A percentile compares a stretch with the other conserved stretches of the same genome.
Conservation (phyloP, 2,113 vertebrate genomes). For the Coptodon rendalli region DNA sequence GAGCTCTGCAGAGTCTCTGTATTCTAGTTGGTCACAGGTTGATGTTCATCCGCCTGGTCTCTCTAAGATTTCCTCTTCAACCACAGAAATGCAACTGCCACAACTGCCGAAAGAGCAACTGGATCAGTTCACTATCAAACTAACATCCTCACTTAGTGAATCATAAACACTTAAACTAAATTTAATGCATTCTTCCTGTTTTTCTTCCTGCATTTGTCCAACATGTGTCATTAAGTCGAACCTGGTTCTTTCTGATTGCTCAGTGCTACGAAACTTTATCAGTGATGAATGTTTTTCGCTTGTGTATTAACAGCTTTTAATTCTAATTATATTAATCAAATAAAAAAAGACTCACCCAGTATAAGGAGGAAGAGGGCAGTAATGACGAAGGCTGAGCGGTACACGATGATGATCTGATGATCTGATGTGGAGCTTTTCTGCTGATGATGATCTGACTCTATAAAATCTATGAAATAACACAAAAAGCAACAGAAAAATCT, state of each 20-base stretch:
- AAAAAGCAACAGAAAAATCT: neutral
- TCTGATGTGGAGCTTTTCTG: neutral
- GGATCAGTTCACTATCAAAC: neutral
- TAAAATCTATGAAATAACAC: neutral
- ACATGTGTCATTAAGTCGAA: neutral
- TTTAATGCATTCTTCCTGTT: neutral
- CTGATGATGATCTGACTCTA: accelerated
- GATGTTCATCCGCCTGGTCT: neutral
- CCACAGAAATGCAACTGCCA: neutral
- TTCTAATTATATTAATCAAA: neutral
- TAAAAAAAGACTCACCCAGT: neutral
- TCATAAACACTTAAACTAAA: neutral
- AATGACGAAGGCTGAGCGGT: neutral
- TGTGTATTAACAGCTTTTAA: neutral
- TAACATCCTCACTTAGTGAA: neutral
- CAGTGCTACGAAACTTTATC: accelerated
- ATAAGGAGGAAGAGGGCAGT: neutral
- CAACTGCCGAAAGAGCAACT: neutral
- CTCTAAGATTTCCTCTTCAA: neutral
- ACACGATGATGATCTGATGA: accelerated
- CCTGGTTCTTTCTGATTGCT: neutral
- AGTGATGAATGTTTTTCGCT: accelerated
- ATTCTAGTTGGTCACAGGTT: neutral
- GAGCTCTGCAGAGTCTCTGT: neutral
- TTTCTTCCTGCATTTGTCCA: neutral